Percentiles rank a stretch among this genome's conserved stretches.
Evolutionary conservation across 2,888 invertebrate species (phyloP).

Genomic region (Calliopum simillimum): DNA sequence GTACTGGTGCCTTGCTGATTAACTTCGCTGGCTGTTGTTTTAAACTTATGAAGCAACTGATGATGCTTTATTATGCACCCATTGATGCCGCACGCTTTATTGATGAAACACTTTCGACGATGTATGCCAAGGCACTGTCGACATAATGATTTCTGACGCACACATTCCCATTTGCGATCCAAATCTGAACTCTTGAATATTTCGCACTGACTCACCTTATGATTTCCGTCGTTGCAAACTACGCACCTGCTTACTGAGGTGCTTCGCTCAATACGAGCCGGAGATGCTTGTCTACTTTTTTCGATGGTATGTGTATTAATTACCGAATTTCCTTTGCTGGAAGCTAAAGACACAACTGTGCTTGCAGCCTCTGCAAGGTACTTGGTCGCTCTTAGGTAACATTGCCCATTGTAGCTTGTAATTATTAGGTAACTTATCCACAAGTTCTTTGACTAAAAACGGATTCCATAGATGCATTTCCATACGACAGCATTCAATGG

Average conservation of each 20-base stretch:
- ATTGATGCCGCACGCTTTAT: conserved; percentile 18
- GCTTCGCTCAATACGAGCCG: not conserved
- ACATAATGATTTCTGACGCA: conserved; percentile 17
- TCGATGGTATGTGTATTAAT: conserved; percentile 31
- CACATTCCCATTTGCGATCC: conserved; percentile 17
- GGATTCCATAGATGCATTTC: conserved; percentile 14
- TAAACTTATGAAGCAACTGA: conserved; percentile 33
- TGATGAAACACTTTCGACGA: conserved; percentile 23
- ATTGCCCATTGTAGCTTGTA: not conserved
- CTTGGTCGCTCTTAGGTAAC: not conserved
- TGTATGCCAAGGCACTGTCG: conserved; percentile 27
- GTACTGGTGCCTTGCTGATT: not conserved
- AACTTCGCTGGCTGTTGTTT: not conserved
- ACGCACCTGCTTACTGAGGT: no score
- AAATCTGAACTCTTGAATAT: conserved; percentile 11
- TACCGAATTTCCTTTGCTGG: conserved; percentile 17
- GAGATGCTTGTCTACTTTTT: not conserved
- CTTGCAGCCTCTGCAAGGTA: conserved; percentile 24
- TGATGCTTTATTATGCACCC: no score
- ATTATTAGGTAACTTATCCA: not conserved
- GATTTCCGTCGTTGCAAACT: conserved; percentile 11
- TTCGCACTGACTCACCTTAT: conserved; percentile 14
- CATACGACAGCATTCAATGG: conserved; percentile 28
- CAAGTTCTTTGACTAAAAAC: conserved; percentile 7
- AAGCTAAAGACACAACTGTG: conserved; percentile 17